A percentile compares a stretch with the other conserved stretches of the same genome.
Conservation (phyloP, 2,888 invertebrate species). For the Caenorhabditis becei region DNA sequence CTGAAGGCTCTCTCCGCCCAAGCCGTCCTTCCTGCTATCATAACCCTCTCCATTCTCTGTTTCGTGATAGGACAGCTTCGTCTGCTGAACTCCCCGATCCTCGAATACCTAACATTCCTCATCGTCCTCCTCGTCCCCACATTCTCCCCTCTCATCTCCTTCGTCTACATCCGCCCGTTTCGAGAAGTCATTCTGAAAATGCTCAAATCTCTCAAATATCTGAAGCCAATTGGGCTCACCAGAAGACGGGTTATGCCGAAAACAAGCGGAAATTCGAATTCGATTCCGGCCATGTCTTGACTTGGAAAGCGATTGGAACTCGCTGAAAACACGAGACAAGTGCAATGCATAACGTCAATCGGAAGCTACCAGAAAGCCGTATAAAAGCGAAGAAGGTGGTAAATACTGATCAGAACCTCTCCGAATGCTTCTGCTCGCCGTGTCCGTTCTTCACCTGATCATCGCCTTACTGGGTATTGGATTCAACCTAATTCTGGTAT, state of each 20-base stretch:
- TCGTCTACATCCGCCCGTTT: slow-evolving; percentile 3
- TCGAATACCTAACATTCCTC: slow-evolving; percentile 4
- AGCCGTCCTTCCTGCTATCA: slow-evolving; percentile 3
- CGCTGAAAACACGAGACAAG: slow-evolving; percentile 1
- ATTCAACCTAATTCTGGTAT: slow-evolving; percentile 14
- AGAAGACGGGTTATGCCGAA: too few relatives aligned
- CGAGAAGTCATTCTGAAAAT: not conserved
- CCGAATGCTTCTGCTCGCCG: slow-evolving; percentile 28
- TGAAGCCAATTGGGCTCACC: too few relatives aligned
- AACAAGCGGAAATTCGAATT: slow-evolving; percentile 53
- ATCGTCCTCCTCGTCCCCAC: slow-evolving; percentile 6
- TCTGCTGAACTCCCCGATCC: not conserved
- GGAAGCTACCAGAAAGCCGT: slow-evolving; percentile 16
- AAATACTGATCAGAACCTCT: not conserved
- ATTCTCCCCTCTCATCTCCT: slow-evolving; percentile 4
- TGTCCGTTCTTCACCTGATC: slow-evolving; percentile 33
- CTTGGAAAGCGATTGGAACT: too few relatives aligned
- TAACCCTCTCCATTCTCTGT: not conserved
- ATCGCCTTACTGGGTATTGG: slow-evolving; percentile 19
- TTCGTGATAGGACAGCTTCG: not conserved
- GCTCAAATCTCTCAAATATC: not conserved
- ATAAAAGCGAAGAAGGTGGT: slow-evolving; percentile 7
- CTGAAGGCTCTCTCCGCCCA: slow-evolving; percentile 1
- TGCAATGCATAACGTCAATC: slow-evolving; percentile 22
- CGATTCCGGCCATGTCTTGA: not conserved